Evolutionary conservation across 2,113 vertebrate species (phyloP).

Genomic region (Todiramphus chloris): DNA sequence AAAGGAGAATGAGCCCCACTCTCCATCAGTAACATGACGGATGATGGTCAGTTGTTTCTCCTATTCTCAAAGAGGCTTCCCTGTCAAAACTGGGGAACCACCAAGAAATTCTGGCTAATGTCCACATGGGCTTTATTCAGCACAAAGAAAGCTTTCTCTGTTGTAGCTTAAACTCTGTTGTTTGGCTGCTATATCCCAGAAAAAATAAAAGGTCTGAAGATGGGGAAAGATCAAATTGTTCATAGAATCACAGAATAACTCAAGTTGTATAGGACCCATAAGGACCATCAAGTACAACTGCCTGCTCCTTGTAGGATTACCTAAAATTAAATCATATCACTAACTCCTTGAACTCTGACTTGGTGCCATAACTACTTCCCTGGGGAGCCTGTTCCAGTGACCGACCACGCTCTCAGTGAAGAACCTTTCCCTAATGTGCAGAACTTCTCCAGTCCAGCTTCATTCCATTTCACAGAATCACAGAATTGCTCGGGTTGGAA

Average conservation of each 20-base stretch:
- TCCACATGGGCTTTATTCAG: not conserved
- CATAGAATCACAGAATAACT: not conserved
- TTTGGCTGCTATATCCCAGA: not conserved
- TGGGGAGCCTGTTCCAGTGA: not conserved
- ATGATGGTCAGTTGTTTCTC: not conserved
- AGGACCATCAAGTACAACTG: not conserved
- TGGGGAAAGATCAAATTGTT: not conserved
- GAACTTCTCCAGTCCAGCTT: not conserved
- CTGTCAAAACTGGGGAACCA: not conserved
- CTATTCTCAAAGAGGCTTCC: not conserved
- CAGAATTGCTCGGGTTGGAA: too few relatives aligned
- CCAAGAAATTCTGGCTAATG: not conserved
- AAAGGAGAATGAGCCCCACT: not conserved
- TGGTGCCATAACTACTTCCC: not conserved
- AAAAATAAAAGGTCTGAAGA: not conserved
- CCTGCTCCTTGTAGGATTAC: not conserved
- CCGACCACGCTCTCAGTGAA: not conserved
- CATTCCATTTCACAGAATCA: not conserved
- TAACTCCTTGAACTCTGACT: not conserved
- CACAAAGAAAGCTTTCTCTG: not conserved
- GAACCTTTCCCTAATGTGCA: not conserved
- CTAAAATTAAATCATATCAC: not conserved
- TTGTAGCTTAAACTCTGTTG: not conserved
- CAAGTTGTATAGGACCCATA: not conserved
- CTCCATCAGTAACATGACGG: not conserved